A percentile compares a stretch with the other conserved stretches of the same genome.
These are phyloP conservation scores for Chaenocephalus aceratus DNA, from an alignment of 2,113 vertebrate genomes.

Conservation along the genomic window DNA sequence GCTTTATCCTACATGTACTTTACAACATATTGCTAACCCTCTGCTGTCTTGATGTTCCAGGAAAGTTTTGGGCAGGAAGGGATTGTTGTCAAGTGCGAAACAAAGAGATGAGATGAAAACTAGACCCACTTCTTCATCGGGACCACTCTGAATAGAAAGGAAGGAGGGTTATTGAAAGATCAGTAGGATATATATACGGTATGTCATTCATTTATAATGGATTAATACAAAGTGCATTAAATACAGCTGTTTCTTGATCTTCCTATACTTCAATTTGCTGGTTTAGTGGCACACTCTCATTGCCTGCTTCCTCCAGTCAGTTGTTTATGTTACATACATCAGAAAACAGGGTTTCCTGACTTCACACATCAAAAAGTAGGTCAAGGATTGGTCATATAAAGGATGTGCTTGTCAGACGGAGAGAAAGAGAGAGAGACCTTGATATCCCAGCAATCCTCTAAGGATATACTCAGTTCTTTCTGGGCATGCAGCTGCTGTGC, in stretches of 20 bases:
- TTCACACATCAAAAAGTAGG: slow-evolving; percentile 11
- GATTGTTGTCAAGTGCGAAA: slow-evolving; percentile 59
- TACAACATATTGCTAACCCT: slow-evolving; percentile 2
- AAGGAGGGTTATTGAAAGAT: slow-evolving; percentile 3
- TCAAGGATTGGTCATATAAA: not conserved
- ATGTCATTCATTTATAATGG: slow-evolving; percentile 4
- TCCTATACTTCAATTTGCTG: no score
- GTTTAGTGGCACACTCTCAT: not conserved
- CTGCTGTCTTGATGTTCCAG: slow-evolving; percentile 15
- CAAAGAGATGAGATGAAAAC: slow-evolving; percentile 76
- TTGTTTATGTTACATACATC: not conserved
- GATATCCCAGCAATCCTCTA: slow-evolving; percentile 23
- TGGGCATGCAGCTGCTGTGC: slow-evolving; percentile 19
- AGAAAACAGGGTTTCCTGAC: slow-evolving; percentile 1
- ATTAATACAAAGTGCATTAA: slow-evolving; percentile 16
- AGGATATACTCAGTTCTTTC: slow-evolving; percentile 8
- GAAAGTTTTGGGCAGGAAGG: slow-evolving; percentile 36
- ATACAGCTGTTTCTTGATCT: not conserved
- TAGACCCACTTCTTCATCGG: slow-evolving; percentile 78
- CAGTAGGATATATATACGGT: not conserved
- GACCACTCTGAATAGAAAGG: slow-evolving; percentile 49
- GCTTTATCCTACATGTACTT: not conserved
- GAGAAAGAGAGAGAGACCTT: slow-evolving; percentile 10
- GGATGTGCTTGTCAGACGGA: slow-evolving; percentile 6
- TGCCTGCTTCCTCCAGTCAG: not conserved